Base-by-base conservation (phyloP, 2,113 vertebrate genomes). In the Galeopterus variegatus region DNA sequence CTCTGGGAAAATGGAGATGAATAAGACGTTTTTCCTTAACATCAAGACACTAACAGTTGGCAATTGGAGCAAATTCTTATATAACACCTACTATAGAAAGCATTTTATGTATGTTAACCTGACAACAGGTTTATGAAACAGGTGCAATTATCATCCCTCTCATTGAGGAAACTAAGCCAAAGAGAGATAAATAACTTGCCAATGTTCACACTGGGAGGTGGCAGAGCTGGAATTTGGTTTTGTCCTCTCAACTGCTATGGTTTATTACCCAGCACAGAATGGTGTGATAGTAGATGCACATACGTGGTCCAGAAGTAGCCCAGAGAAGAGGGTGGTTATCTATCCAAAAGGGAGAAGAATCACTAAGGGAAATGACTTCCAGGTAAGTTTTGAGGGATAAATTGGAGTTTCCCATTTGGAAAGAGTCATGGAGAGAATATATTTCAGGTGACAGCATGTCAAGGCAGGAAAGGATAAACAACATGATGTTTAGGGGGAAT, bases 21-120 rank as follows among this genome's bases (percentile, higher is more conserved):
- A 18, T 23, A 28, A 62, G 69, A 62, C n/a, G 36, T 36, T 28
- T 14, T 69, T 60, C 58, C 33, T 33, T 91, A 83, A 93, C 33
- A 70, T 54, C 9, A 79, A 65, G n/a, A 65, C 11, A 7, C 33
- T 56, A 28, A 50, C 15, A 5, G 26, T 23, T 92, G 54, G 79
- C 36, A 60, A 76, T 36, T 48, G 33, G n/a, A 94, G 31, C 52
- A 58, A 64, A 92, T 31, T 92, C 65, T 45, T 93, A 62, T 6
- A 31, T 60, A 88, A 84, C 11, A 76, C 58, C 33, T 87, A 73
- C 28, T 60, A n/a, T 28, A 64, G 60, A 97, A 80, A 92, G 19
- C 12, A 41, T 28, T 88, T 64, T 24, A 69, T 56, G 36, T 45
- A n/a, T 24, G 82, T 18, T 76, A 89, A 58, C 8, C 52, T 76